phyloP scores from a whole-genome alignment of 2,113 vertebrate genomes.

The Tetrao urogallus region DNA sequence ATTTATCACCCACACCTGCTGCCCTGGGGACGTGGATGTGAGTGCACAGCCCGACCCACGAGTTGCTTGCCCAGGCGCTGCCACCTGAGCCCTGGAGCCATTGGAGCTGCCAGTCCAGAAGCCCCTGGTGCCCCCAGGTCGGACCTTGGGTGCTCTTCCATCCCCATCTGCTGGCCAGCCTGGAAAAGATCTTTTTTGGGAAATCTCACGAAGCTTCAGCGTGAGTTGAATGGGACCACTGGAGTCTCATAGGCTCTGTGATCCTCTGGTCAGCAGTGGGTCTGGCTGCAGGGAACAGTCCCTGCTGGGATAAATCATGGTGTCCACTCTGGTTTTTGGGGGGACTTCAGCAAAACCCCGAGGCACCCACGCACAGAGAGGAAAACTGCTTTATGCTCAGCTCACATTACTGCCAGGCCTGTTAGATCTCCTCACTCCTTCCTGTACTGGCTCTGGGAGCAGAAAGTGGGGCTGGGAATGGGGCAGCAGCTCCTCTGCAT shows the following conservation, averaged over 20 bases:
- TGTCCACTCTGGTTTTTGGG: not conserved
- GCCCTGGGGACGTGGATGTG: not conserved
- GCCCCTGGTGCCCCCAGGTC: accelerated
- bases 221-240: not conserved
- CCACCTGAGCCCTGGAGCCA: not conserved
- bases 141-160: constrained; percentile 57
- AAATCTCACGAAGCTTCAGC: accelerated
- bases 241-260: accelerated
- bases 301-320: not conserved
- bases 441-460: not conserved
- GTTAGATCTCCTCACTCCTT: not conserved
- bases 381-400: not conserved
- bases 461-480: not conserved
- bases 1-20: not conserved
- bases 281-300: not conserved
- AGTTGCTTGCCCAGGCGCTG: not conserved
- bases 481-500: accelerated
- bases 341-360: not conserved
- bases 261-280: not conserved
- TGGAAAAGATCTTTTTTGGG: not conserved
- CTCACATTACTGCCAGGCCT: accelerated
- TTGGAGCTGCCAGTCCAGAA: not conserved
- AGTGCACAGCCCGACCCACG: not conserved
- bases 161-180: constrained; percentile 63
- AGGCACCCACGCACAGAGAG: accelerated